phyloP scores from a whole-genome alignment of 1,140 invertebrate species.

The Bradysia coprophila region DNA sequence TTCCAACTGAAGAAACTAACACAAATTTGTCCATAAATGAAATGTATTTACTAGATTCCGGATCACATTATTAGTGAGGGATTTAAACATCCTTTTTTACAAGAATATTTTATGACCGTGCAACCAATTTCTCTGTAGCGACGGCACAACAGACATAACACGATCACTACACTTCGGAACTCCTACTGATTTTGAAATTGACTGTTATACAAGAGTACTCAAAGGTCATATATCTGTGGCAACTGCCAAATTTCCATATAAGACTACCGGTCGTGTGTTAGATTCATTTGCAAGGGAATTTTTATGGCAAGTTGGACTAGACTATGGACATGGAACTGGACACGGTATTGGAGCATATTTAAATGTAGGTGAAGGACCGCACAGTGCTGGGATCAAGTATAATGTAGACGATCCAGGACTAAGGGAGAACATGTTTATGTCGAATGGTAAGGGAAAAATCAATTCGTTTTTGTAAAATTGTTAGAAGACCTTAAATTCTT shows the following conservation, averaged over 20 bases:
- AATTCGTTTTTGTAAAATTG: too few species aligned
- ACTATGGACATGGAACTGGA: constrained; percentile 93
- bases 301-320: constrained; percentile 86
- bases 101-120: background rate
- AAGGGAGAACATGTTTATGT: constrained; percentile 76
- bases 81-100: too few species aligned
- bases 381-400: constrained; percentile 55
- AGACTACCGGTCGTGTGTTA: constrained; percentile 38
- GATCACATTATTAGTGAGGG: constrained; percentile 52
- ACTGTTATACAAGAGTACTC: constrained; percentile 81
- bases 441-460: constrained; percentile 84
- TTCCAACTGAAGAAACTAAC: constrained; percentile 43
- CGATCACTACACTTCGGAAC: constrained; percentile 78
- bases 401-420: constrained; percentile 67
- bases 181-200: constrained; percentile 57
- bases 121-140: constrained; percentile 26
- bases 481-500: too few species aligned
- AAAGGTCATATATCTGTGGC: constrained; percentile 71
- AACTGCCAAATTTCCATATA: constrained; percentile 57
- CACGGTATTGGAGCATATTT: constrained; percentile 92
- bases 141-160: constrained; percentile 93
- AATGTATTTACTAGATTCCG: constrained; percentile 85
- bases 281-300: constrained; percentile 70
- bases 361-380: constrained; percentile 91
- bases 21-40: constrained; percentile 46